phyloP scores from a whole-genome alignment of 2,113 vertebrate species.

The Silurus meridionalis region DNA sequence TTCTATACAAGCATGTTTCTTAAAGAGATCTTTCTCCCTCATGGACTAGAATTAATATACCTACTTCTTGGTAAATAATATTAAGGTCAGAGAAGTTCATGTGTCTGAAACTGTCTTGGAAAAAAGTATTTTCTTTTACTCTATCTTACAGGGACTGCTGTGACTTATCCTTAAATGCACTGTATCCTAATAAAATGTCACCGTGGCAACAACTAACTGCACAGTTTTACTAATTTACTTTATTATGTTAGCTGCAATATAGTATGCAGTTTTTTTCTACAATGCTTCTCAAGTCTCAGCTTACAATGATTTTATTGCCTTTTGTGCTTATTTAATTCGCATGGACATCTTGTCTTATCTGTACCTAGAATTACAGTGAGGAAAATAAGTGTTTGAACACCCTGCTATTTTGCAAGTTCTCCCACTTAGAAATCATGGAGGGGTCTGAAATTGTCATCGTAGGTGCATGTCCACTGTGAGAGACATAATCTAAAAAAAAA shows the following conservation, averaged over 20 bases:
- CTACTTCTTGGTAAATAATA: not conserved
- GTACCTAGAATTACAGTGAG: not conserved
- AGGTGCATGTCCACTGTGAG: too few relatives aligned
- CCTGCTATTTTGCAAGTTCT: too few relatives aligned
- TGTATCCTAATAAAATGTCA: not conserved
- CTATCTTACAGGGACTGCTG: not conserved
- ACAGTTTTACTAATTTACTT: too few relatives aligned
- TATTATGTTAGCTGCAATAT: not conserved
- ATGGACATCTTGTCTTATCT: not conserved
- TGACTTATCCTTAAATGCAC: not conserved
- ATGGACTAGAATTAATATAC: not conserved
- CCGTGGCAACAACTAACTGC: too few relatives aligned
- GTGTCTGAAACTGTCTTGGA: not conserved
- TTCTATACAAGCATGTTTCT: constrained; percentile 8
- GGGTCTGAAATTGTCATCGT: too few relatives aligned
- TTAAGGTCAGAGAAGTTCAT: constrained; percentile 17
- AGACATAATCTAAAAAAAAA: too few relatives aligned
- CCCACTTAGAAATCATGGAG: too few relatives aligned
- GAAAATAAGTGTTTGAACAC: too few relatives aligned
- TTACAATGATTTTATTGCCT: not conserved
- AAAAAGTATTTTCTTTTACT: not conserved
- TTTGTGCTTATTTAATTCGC: not conserved
- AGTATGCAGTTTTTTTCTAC: not conserved
- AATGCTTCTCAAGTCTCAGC: not conserved
- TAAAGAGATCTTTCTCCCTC: not conserved